Evolutionary conservation across 1,140 invertebrate species (phyloP), one percentile per base, ranked within the genome.

Genomic region (Asbolus verrucosus): DNA sequence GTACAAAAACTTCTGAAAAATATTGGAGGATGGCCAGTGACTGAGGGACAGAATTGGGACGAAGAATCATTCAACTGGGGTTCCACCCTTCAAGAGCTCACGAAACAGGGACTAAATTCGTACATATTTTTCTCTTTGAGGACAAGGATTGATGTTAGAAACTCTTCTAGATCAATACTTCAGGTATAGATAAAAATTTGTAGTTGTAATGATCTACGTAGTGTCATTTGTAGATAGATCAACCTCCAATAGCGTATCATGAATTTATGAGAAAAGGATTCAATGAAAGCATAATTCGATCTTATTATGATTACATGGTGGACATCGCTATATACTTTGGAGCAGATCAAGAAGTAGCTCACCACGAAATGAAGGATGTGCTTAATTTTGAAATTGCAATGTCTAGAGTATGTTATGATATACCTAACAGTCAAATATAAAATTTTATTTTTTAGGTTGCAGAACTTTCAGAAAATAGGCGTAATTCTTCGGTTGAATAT

Each of bases 341-440:
- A 11, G 92, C 93, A 2, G 82, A 94, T 19, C 86, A 83, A 60
- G 76, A 81, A 0, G 78, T 76, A 6, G 94, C 94, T 0, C 80
- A 85, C 67, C 78, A 82, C 1, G 92, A 96, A 75, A 85, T 98
- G 43, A 86, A 84, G n/a, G 89, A 93, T 41, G 92, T 94, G 0
- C 84, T 98, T 1, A 82, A 91, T 14, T 97, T 98, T 75, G 96
- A 98, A 84, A 94, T 94, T 16, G 85, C 89, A 67, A 84, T 98
- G 31, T 94, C 94, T 5, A 95, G 95, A 77, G 93, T 94, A 84
- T 46, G 16, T 61, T 8, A n/a, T 9, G n/a, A n/a, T n/a, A n/a
- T n/a, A n/a, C n/a, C n/a, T n/a, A n/a, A n/a, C n/a, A n/a, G n/a
- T n/a, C n/a, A n/a, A n/a, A n/a, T n/a, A n/a, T n/a, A n/a, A n/a